Evolutionary conservation across 2,888 invertebrate genomes (phyloP).

Genomic region (Odontocolon sp.): DNA sequence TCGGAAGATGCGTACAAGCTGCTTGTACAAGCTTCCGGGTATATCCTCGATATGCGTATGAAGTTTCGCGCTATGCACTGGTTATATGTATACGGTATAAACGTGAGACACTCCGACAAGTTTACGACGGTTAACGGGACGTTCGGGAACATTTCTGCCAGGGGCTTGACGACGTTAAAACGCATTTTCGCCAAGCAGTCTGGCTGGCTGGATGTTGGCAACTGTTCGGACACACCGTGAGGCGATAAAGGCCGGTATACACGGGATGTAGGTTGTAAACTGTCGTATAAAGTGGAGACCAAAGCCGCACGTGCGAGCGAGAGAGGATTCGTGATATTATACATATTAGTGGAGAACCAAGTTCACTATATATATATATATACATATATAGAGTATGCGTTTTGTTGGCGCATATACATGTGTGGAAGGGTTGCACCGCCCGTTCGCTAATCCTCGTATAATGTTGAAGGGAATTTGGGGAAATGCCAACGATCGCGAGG

Average conservation of each 20-base stretch:
- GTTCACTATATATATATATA: slow-evolving; percentile 66
- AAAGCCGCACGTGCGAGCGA: background rate
- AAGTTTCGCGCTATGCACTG: slow-evolving; percentile 23
- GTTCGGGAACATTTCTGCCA: background rate
- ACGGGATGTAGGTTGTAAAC: background rate
- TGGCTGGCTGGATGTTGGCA: background rate
- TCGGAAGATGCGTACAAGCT: slow-evolving; percentile 27
- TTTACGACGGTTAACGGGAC: slow-evolving; percentile 71
- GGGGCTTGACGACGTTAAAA: slow-evolving; percentile 2
- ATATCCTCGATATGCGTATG: slow-evolving; percentile 18
- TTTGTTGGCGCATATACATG: background rate
- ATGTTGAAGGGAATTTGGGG: slow-evolving; percentile 69
- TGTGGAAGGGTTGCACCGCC: slow-evolving; percentile 7
- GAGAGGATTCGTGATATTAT: background rate
- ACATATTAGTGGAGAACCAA: slow-evolving; percentile 47
- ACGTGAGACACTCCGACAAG: slow-evolving; percentile 61
- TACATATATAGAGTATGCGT: slow-evolving; percentile 32
- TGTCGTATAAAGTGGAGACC: slow-evolving; percentile 8
- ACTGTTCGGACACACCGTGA: slow-evolving; percentile 56
- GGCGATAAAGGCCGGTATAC: slow-evolving; percentile 9
- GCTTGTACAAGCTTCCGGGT: slow-evolving; percentile 22
- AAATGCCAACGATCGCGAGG: slow-evolving; percentile 65
- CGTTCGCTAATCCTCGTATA: slow-evolving; percentile 70
- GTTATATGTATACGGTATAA: background rate
- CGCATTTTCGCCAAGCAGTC: background rate